A percentile compares a stretch with the other conserved stretches of the same genome.
Conservation (phyloP, 1,140 invertebrate genomes). For the Diachasma alloeum region DNA sequence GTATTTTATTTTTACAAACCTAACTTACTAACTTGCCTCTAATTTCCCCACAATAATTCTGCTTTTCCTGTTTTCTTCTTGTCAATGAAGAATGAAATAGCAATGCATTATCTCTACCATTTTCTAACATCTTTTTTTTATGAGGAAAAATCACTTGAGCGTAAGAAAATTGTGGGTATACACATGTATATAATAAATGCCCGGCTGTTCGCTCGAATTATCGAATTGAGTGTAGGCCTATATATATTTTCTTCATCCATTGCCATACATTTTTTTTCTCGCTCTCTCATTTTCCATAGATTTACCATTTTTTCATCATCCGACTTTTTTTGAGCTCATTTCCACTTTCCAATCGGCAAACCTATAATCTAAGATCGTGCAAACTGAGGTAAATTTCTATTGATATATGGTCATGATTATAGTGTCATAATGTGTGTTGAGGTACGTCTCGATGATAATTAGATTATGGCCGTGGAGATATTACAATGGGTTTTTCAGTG, state of each 20-base stretch:
- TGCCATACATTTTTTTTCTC: neutral
- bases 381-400: no score
- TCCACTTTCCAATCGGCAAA: no score
- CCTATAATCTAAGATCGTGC: no score
- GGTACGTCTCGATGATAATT: no score
- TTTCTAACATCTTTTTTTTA: neutral
- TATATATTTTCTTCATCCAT: neutral
- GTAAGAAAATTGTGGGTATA: slow-evolving; percentile 8
- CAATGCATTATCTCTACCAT: neutral
- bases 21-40: slow-evolving; percentile 23
- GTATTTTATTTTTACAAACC: slow-evolving; percentile 2
- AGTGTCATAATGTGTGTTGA: no score
- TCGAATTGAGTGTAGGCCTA: slow-evolving; percentile 16
- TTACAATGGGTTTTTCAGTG: no score
- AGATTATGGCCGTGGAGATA: no score
- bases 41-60: neutral
- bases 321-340: no score
- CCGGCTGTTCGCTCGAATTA: slow-evolving; percentile 29
- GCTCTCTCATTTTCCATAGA: neutral
- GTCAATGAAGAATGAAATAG: neutral
- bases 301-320: no score
- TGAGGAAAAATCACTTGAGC: neutral
- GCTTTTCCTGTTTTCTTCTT: slow-evolving; percentile 5
- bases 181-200: slow-evolving; percentile 11
- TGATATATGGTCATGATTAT: no score